phyloP scores from a whole-genome alignment of 2,113 vertebrate species.

The Pseudois nayaur region DNA sequence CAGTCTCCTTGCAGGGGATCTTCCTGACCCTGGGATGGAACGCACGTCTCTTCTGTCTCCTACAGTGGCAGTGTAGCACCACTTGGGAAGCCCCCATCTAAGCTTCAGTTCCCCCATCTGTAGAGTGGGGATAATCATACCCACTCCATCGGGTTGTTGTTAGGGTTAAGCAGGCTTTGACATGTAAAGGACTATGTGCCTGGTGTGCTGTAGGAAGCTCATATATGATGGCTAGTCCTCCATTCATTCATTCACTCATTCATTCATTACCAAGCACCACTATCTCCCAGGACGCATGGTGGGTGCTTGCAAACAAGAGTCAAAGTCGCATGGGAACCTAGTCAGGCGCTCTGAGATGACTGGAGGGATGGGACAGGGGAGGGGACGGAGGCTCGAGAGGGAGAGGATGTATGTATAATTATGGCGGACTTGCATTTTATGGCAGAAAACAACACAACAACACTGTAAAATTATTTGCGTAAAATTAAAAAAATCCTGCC shows the following conservation, averaged over 20 bases:
- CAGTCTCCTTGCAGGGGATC: neutral
- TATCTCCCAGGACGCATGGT: neutral
- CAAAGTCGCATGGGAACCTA: neutral
- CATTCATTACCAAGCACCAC: neutral
- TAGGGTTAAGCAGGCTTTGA: neutral
- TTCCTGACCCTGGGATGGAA: neutral
- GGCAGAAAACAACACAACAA: neutral
- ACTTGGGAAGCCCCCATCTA: neutral
- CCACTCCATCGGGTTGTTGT: neutral
- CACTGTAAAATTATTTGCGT: neutral
- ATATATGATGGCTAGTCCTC: neutral
- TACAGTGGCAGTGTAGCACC: neutral
- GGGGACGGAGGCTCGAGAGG: neutral
- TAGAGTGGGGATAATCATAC: neutral
- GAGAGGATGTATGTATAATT: neutral
- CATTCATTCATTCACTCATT: neutral
- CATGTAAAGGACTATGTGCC: neutral
- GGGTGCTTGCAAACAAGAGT: neutral
- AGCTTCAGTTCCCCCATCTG: neutral
- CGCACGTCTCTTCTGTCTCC: fast-evolving
- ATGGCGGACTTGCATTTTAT: neutral
- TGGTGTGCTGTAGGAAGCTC: neutral
- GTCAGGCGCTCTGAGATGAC: neutral
- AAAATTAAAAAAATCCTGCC: neutral
- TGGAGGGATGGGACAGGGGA: neutral